These are phyloP conservation scores for Paguma larvata DNA, from an alignment of 2,797 vertebrate genomes.

Conservation along the genomic window DNA sequence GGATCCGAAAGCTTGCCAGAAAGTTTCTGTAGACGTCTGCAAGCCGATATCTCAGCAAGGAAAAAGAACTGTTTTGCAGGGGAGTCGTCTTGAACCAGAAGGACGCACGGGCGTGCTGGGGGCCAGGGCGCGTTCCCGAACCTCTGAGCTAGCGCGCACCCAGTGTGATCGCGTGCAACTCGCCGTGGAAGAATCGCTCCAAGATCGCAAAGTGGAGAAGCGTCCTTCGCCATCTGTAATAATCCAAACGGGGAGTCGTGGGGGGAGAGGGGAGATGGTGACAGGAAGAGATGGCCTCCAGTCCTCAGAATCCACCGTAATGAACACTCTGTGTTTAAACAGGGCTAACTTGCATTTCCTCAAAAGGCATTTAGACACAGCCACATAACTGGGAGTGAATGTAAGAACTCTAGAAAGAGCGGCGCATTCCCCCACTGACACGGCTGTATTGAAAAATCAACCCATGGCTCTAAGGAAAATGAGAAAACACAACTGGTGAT, in stretches of 20 bases:
- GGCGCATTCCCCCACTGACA: background rate
- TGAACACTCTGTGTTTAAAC: constrained; percentile 49
- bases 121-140: background rate
- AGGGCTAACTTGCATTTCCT: background rate
- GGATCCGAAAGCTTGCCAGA: background rate
- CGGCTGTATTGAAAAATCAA: constrained; percentile 62
- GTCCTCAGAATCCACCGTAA: background rate
- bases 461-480: constrained; percentile 42
- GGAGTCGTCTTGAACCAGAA: background rate
- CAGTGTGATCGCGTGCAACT: background rate
- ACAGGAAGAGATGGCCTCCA: background rate
- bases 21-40: background rate
- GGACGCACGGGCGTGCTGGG: background rate
- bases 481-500: constrained; percentile 74
- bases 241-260: background rate
- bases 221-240: background rate
- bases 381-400: constrained; percentile 19
- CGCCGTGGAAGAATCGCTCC: background rate
- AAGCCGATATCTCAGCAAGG: background rate
- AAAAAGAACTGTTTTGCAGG: background rate
- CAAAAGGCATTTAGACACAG: constrained; percentile 16
- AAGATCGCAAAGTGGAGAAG: background rate
- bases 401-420: constrained; percentile 39
- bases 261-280: background rate
- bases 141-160: background rate